Base-by-base conservation (phyloP, 2,113 vertebrate genomes). In the Lampris incognitus region DNA sequence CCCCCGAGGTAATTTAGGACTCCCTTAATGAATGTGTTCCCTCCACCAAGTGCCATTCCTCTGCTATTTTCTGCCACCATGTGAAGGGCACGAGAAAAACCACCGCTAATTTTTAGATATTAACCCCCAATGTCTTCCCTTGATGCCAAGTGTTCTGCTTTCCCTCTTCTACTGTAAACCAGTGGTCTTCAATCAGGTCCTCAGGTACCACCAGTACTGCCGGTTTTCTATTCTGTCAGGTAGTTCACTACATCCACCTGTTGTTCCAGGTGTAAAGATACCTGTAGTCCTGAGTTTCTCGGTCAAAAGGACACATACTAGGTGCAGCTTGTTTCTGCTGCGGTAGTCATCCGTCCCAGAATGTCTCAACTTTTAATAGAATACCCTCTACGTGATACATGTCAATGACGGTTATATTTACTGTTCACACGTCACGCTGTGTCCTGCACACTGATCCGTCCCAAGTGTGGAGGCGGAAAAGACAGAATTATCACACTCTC, bases 351-450 rank as follows among this genome's bases (percentile, higher is more conserved):
- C 42, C 39, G 4, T 37, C 62, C 44, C 42, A 49, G 9, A 64
- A 37, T 64, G 24, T 6, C 62, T 44, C 11, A 49, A 13, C 11
- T 44, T 49, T 49, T n/a, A 49, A 24, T 4, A 54, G 44, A 49
- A 7, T n/a, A n/a, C 36, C 62, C 62, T 64, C 44, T 24, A 44
- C 36, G 61, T 49, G 44, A 64, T 64, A n/a, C 62, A 48, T 39
- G 9, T 64, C 62, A 64, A 10, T 48, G 42, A 54, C 13, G 62
- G 62, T 41, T 24, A 48, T 63, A 46, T 63, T 63, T 63, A 63
- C 61, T 7, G 41, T 48, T 46, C 41, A n/a, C 7, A 63, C 10
- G 13, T 63, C 61, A 48, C 41, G 13, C 41, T 24, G 41, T 51
- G 8, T 10, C 8, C 8, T 51, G 50, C 50, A 2, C 8, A 10